These are phyloP conservation scores for Agrenia bidenticulata DNA, from an alignment of 2,888 invertebrate species.

Conservation along the genomic window DNA sequence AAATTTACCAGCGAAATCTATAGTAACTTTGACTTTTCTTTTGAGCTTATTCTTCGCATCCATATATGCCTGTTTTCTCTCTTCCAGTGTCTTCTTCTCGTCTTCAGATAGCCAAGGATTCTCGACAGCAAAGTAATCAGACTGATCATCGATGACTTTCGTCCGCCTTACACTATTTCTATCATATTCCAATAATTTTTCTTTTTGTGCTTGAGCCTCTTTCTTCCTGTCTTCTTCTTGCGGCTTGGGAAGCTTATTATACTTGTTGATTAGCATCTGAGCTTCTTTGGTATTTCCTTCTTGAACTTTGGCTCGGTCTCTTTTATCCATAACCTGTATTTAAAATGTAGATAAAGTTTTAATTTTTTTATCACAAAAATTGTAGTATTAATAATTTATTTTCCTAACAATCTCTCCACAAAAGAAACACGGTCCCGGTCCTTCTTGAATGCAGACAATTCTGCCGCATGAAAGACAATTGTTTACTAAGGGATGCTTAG, in stretches of 20 bases:
- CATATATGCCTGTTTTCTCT: slow-evolving; percentile 68
- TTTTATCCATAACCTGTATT: slow-evolving; percentile 43
- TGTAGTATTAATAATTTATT: not conserved
- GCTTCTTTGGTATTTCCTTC: slow-evolving; percentile 69
- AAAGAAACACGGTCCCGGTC: slow-evolving; percentile 92
- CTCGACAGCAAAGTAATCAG: slow-evolving; percentile 80
- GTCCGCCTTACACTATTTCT: slow-evolving; percentile 63
- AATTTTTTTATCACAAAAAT: too few relatives aligned
- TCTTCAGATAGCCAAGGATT: slow-evolving; percentile 76
- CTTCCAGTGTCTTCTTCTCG: slow-evolving; percentile 68
- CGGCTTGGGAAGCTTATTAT: slow-evolving; percentile 38
- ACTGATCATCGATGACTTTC: slow-evolving; percentile 87
- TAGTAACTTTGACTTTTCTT: slow-evolving; percentile 66
- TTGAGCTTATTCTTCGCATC: slow-evolving; percentile 68
- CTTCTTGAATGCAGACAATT: slow-evolving; percentile 90
- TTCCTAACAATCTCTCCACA: slow-evolving; percentile 77
- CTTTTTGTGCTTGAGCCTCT: slow-evolving; percentile 74
- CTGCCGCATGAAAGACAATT: slow-evolving; percentile 93
- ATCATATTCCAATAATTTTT: slow-evolving; percentile 81
- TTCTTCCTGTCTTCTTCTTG: slow-evolving; percentile 61
- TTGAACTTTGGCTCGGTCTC: slow-evolving; percentile 62
- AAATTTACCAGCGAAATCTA: slow-evolving; percentile 71
- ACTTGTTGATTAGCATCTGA: slow-evolving; percentile 60
- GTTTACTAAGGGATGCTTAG: slow-evolving; percentile 82
- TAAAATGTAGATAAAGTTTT: too few relatives aligned